Conservation (phyloP, 2,888 invertebrate genomes). For the Tuberolachnus salignus region DNA sequence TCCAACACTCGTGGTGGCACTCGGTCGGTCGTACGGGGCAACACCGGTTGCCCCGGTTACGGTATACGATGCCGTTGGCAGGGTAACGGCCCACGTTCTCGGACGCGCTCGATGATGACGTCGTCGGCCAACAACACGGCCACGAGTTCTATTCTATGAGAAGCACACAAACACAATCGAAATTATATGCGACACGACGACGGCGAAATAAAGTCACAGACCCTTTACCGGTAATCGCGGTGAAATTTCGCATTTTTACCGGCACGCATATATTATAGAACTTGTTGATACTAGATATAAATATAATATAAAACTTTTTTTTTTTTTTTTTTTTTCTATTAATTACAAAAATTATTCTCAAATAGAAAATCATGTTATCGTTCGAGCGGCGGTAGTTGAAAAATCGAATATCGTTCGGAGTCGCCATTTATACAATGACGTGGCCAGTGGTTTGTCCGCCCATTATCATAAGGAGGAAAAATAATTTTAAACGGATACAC, state of each 20-base stretch:
- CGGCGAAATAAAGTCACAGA: no score
- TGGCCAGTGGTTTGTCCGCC: constrained; percentile 1
- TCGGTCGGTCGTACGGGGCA: constrained; percentile 53
- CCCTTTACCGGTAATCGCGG: no score
- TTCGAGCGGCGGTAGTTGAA: no score
- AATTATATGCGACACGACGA: background rate
- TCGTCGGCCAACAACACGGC: constrained; percentile 49
- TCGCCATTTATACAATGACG: background rate
- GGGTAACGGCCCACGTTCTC: constrained; percentile 56
- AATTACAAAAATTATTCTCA: no score
- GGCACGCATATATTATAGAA: no score
- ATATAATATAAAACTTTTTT: no score
- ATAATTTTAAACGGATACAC: constrained; percentile 25
- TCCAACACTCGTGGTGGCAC: constrained; percentile 29
- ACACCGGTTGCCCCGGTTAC: constrained; percentile 55
- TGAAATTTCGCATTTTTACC: no score
- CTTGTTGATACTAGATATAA: no score
- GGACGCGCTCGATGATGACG: constrained; percentile 54
- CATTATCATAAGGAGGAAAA: background rate
- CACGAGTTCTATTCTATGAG: constrained; percentile 42
- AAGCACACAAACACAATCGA: background rate
- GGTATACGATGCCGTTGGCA: constrained; percentile 56
- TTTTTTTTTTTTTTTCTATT: no score
- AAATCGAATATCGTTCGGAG: no score
- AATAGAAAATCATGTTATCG: no score